These are phyloP conservation scores for Drymodes brunneopygia DNA, from an alignment of 2,113 vertebrate genomes.

Conservation along the genomic window DNA sequence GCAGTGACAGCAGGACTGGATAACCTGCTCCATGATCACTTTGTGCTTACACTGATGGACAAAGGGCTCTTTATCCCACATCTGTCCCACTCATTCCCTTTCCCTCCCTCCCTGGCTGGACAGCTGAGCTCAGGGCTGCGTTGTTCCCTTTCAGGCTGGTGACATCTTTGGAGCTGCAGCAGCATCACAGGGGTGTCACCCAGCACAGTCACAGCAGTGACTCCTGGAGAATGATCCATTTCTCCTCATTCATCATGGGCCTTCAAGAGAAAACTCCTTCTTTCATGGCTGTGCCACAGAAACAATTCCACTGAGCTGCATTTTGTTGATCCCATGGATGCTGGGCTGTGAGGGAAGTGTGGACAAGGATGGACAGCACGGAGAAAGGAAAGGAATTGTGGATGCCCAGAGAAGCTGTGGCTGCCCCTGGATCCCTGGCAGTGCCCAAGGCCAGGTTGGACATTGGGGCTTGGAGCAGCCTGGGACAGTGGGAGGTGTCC, in stretches of 20 bases:
- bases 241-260: background rate
- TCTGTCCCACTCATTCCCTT: background rate
- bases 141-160: background rate
- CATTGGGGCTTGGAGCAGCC: background rate
- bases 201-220: background rate
- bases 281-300: background rate
- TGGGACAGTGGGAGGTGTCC: fast-evolving
- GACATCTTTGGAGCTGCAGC: background rate
- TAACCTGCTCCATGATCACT: background rate
- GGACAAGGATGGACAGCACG: fast-evolving
- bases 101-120: background rate
- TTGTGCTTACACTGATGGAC: fast-evolving
- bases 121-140: fast-evolving
- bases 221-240: background rate
- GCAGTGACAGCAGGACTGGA: background rate
- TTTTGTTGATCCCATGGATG: background rate
- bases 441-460: background rate
- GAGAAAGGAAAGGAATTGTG: background rate
- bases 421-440: background rate
- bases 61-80: background rate
- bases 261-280: background rate
- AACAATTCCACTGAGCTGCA: background rate
- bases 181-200: background rate
- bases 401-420: background rate
- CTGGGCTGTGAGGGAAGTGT: background rate